These are phyloP conservation scores for Sisyra nigra DNA, from an alignment of 2,888 invertebrate genomes.

Conservation along the genomic window DNA sequence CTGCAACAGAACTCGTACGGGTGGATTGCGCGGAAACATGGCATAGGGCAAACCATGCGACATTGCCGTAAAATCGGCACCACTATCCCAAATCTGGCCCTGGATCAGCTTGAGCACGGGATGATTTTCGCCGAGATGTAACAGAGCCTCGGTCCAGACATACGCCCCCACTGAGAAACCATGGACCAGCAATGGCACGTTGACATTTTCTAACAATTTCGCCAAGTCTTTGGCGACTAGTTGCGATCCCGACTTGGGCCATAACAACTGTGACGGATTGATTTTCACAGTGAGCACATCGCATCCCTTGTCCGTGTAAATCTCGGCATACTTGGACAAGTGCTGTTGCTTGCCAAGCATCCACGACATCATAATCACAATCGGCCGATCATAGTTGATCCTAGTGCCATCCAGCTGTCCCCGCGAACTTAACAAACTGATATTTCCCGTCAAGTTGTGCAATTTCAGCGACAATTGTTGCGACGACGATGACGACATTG, in stretches of 20 bases:
- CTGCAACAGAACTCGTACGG: constrained; percentile 27
- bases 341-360: constrained; percentile 34
- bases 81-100: constrained; percentile 42
- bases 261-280: constrained; percentile 34
- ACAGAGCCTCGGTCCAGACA: constrained; percentile 36
- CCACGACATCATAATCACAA: constrained; percentile 38
- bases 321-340: constrained; percentile 33
- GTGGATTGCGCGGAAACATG: constrained; percentile 29
- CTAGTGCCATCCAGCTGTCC: constrained; percentile 50
- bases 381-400: constrained; percentile 20
- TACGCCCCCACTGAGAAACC: constrained; percentile 44
- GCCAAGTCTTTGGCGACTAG: constrained; percentile 30
- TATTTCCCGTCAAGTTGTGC: constrained; percentile 64
- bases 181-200: constrained; percentile 34
- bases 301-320: constrained; percentile 37
- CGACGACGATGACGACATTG: too few species aligned
- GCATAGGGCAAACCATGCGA: constrained; percentile 33
- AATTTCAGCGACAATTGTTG: constrained; percentile 20
- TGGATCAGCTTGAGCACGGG: constrained; percentile 23
- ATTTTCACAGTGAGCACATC: constrained; percentile 35
- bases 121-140: constrained; percentile 24
- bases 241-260: constrained; percentile 33
- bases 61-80: constrained; percentile 34
- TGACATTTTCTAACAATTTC: constrained; percentile 27
- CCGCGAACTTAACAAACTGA: constrained; percentile 62